Conservation (phyloP, 1,140 invertebrate genomes). For the Drosophila arawakana region DNA sequence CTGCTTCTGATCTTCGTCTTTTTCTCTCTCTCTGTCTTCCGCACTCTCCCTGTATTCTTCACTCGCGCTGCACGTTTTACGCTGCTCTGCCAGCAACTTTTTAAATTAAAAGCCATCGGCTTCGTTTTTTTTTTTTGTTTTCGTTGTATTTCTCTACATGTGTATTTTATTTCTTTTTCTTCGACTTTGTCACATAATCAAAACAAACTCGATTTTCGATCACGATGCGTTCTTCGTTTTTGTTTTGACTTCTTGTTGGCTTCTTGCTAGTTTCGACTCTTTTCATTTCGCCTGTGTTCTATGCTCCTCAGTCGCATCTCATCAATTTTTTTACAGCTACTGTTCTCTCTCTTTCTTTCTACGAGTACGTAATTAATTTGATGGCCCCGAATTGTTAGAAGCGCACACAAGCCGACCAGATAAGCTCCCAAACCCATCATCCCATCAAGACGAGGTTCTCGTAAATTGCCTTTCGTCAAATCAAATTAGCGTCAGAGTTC, state of each 20-base stretch:
- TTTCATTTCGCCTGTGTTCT: constrained; percentile 23
- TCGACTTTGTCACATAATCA: constrained; percentile 66
- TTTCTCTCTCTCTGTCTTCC: neutral
- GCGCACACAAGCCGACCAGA: constrained; percentile 53
- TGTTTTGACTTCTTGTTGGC: constrained; percentile 59
- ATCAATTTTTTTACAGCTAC: constrained; percentile 80
- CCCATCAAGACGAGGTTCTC: constrained; percentile 25
- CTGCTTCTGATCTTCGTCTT: constrained; percentile 10
- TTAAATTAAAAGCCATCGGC: constrained; percentile 68
- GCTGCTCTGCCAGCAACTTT: constrained; percentile 63
- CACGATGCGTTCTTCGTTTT: constrained; percentile 55
- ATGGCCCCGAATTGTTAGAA: constrained; percentile 62
- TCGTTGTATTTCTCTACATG: constrained; percentile 36
- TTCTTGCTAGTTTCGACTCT: constrained; percentile 26
- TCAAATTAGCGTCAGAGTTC: constrained; percentile 57
- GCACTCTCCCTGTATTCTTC: constrained; percentile 1
- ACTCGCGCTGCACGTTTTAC: constrained; percentile 55
- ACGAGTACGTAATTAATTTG: constrained; percentile 65
- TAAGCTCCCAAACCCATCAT: constrained; percentile 40
- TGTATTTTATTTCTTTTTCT: constrained; percentile 49
- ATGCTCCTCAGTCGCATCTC: constrained; percentile 40
- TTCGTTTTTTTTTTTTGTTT: constrained; percentile 19
- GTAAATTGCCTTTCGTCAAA: constrained; percentile 69
- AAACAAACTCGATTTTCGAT: constrained; percentile 73
- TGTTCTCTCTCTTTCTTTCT: constrained; percentile 54